Evolutionary conservation across 2,888 invertebrate species (phyloP).

Genomic region (Morpho deidamia): DNA sequence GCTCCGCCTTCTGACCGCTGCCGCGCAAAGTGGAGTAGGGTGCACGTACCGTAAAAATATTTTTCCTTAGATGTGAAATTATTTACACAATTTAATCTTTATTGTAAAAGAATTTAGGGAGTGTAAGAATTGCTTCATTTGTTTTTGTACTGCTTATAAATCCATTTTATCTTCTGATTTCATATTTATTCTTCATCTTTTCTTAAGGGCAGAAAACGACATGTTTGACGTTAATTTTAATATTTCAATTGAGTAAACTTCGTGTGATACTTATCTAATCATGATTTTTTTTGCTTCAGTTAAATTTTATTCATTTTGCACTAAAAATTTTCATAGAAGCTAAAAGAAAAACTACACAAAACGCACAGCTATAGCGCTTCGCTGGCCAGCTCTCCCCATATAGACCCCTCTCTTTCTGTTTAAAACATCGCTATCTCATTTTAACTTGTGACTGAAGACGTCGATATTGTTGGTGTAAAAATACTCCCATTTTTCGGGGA

Average conservation of each 20-base stretch:
- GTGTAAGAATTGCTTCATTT: not conserved
- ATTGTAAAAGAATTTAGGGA: no score
- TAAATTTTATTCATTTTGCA: no score
- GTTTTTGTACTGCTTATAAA: not conserved
- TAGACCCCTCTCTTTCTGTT: slow-evolving; percentile 44
- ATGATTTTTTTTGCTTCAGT: no score
- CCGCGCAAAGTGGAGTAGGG: slow-evolving; percentile 77
- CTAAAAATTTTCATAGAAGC: not conserved
- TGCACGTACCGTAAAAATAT: slow-evolving; percentile 33
- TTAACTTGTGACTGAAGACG: slow-evolving; percentile 31
- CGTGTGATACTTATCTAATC: no score
- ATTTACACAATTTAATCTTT: no score
- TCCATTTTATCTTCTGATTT: no score
- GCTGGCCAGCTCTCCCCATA: slow-evolving; percentile 64
- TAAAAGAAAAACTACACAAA: not conserved
- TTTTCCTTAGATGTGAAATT: slow-evolving; percentile 2
- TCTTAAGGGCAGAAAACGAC: no score
- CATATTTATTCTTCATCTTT: no score
- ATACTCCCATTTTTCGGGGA: slow-evolving; percentile 20
- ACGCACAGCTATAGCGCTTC: slow-evolving; percentile 38
- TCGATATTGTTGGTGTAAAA: slow-evolving; percentile 43
- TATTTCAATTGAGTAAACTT: no score
- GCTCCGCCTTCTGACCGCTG: slow-evolving; percentile 79
- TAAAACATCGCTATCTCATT: slow-evolving; percentile 39
- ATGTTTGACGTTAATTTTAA: no score